These are phyloP conservation scores for Drosophila virilis DNA, from an alignment of 1,140 invertebrate genomes.

Conservation along the genomic window DNA sequence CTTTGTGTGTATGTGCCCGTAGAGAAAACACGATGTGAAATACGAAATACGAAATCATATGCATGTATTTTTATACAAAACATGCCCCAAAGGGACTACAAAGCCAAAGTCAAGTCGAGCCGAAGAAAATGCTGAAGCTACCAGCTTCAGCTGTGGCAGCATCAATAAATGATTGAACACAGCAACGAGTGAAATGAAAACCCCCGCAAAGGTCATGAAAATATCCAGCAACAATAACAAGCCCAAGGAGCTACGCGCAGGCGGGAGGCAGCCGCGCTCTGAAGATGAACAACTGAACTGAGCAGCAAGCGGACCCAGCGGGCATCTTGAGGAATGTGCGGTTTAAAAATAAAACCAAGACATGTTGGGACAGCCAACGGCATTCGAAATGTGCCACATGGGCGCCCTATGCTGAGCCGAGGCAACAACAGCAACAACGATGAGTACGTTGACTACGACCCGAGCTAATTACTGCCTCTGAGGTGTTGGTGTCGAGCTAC, in stretches of 20 bases:
- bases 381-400: slow-evolving; percentile 62
- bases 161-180: slow-evolving; percentile 82
- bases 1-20: slow-evolving; percentile 37
- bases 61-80: slow-evolving; percentile 69
- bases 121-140: slow-evolving; percentile 9
- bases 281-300: slow-evolving; percentile 11
- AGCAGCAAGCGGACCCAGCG: slow-evolving; percentile 55
- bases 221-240: slow-evolving; percentile 58
- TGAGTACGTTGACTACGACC: slow-evolving; percentile 15
- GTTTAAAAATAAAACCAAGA: slow-evolving; percentile 75
- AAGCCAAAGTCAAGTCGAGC: slow-evolving; percentile 43
- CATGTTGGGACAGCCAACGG: slow-evolving; percentile 20
- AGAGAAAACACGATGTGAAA: slow-evolving; percentile 37
- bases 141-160: slow-evolving; percentile 37
- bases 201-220: slow-evolving; percentile 81
- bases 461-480: slow-evolving; percentile 56
- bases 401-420: slow-evolving; percentile 39
- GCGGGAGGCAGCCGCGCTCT: slow-evolving; percentile 38
- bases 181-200: slow-evolving; percentile 66
- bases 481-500: slow-evolving; percentile 36
- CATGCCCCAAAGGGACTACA: slow-evolving; percentile 74
- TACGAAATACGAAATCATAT: slow-evolving; percentile 55
- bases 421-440: neutral
- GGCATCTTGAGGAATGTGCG: slow-evolving; percentile 71
- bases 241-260: slow-evolving; percentile 15